phyloP scores from a whole-genome alignment of 2,888 invertebrate species.

The Chironomus tentans region DNA sequence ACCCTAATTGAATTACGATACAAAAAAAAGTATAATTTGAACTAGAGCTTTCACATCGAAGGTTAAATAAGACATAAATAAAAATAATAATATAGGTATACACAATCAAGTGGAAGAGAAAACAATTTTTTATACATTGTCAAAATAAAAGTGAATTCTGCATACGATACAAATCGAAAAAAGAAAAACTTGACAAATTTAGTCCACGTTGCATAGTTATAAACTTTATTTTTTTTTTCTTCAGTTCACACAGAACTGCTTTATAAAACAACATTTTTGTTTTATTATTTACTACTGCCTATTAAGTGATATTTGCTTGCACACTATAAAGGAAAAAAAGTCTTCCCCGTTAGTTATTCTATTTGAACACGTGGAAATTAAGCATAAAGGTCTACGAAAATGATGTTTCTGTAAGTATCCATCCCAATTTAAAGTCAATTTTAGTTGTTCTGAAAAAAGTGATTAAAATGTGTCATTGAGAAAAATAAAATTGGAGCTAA shows the following conservation, averaged over 20 bases:
- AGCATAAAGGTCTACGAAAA: background rate
- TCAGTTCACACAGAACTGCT: background rate
- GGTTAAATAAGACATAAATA: no score
- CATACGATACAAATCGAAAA: background rate
- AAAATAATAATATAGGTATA: no score
- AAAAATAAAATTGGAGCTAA: no score
- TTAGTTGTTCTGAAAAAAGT: no score
- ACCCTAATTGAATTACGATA: no score
- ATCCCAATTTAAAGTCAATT: no score
- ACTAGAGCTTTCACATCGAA: background rate
- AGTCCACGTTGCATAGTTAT: slow-evolving; percentile 26
- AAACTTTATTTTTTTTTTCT: no score
- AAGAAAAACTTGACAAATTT: background rate
- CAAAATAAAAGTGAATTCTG: background rate
- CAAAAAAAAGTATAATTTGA: background rate
- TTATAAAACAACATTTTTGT: background rate
- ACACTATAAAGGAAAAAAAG: no score
- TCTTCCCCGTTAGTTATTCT: background rate
- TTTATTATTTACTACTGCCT: background rate
- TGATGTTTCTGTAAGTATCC: slow-evolving; percentile 22
- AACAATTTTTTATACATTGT: no score
- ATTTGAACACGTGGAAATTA: background rate
- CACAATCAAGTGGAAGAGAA: background rate
- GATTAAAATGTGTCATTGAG: no score
- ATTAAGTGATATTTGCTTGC: no score